Conservation (phyloP, 2,113 vertebrate genomes). For the Baryphthengus martii region DNA sequence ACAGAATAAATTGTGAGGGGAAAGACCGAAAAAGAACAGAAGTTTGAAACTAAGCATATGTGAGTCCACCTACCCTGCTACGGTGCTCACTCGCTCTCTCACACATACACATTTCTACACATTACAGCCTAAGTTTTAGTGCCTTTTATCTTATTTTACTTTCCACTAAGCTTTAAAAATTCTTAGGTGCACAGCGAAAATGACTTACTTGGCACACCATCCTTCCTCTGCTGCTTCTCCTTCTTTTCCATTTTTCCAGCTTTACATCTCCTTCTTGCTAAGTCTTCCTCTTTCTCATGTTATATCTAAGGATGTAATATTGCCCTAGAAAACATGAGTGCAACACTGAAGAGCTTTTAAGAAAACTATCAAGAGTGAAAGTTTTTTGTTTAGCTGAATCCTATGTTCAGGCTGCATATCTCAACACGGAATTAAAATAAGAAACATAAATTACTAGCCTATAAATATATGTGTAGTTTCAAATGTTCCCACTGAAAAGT, state of each 20-base stretch:
- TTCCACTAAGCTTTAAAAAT: neutral
- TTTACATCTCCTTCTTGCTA: neutral
- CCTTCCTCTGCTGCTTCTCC: neutral
- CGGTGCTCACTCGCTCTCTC: neutral
- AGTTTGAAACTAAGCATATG: neutral
- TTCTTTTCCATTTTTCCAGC: neutral
- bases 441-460: neutral
- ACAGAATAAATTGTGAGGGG: neutral
- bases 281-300: neutral
- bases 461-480: neutral
- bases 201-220: neutral
- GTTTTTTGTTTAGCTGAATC: neutral
- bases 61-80: neutral
- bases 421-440: neutral
- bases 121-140: neutral
- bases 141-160: neutral
- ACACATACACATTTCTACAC: neutral
- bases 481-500: neutral
- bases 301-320: neutral
- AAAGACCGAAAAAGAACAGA: neutral
- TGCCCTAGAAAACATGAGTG: neutral
- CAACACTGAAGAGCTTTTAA: neutral
- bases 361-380: neutral
- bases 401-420: neutral
- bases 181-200: neutral